Conservation (phyloP, 2,888 invertebrate species). For the Xanthorhoe spadicearia region DNA sequence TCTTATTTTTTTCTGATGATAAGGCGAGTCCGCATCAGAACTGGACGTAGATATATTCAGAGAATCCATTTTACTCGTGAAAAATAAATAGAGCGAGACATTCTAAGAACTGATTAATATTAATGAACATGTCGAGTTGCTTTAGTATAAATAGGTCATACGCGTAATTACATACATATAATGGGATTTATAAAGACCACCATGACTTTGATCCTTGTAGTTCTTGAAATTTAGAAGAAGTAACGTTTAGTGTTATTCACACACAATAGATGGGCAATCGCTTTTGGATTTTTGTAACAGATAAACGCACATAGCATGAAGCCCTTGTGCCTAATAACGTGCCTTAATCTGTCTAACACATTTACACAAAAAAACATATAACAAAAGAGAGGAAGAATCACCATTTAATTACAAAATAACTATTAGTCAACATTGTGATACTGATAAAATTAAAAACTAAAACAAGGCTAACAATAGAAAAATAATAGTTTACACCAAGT, state of each 20-base stretch:
- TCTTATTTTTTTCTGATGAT: neutral
- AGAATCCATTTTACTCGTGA: slow-evolving; percentile 53
- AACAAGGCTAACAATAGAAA: neutral
- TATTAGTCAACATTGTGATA: neutral
- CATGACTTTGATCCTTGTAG: neutral
- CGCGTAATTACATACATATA: slow-evolving; percentile 17
- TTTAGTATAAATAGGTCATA: slow-evolving; percentile 47
- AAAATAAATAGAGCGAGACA: slow-evolving; percentile 53
- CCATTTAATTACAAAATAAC: neutral
- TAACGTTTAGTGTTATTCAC: no score
- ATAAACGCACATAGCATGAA: no score
- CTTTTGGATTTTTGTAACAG: no score
- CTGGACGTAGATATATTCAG: slow-evolving; percentile 44
- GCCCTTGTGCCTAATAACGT: no score
- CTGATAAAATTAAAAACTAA: neutral
- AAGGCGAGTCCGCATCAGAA: slow-evolving; percentile 32
- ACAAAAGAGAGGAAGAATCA: neutral
- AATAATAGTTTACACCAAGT: slow-evolving; percentile 8
- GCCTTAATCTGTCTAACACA: no score
- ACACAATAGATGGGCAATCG: no score
- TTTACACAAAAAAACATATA: no score
- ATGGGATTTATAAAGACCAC: neutral
- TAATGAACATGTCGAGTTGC: slow-evolving; percentile 51
- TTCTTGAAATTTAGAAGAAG: neutral
- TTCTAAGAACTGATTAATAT: slow-evolving; percentile 58